Percentiles rank a stretch among this genome's conserved stretches.
Evolutionary conservation across 2,888 invertebrate species (phyloP).

Genomic region (Pandemis corylana): DNA sequence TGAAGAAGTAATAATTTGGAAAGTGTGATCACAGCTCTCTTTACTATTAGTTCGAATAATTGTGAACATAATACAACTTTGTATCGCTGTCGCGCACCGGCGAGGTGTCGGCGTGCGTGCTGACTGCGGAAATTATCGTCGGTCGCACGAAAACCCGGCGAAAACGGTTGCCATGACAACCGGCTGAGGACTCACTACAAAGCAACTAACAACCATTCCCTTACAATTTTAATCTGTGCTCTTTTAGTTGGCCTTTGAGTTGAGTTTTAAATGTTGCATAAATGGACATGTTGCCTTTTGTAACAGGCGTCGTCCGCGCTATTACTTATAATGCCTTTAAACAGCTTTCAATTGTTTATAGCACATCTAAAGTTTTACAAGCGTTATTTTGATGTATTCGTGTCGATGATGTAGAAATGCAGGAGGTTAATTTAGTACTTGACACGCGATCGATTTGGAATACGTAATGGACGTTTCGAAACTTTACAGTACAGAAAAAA

Average conservation of each 20-base stretch:
- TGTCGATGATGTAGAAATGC: not conserved
- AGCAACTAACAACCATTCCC: not conserved
- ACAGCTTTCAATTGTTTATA: conserved; percentile 6
- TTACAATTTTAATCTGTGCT: not conserved
- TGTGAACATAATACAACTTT: not conserved
- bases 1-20: too few species aligned
- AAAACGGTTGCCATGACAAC: not conserved
- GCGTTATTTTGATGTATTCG: not conserved
- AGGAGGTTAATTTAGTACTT: not conserved
- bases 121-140: conserved; percentile 30
- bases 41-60: too few species aligned
- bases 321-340: conserved; percentile 11
- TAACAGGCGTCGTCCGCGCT: not conserved
- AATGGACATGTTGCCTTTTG: not conserved
- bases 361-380: not conserved
- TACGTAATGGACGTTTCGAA: too few species aligned
- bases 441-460: not conserved
- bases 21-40: too few species aligned
- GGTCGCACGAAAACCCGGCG: conserved; percentile 5
- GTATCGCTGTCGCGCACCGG: not conserved
- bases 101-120: conserved; percentile 32
- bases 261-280: not conserved
- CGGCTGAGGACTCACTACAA: not conserved
- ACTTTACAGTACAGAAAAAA: not conserved
- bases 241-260: not conserved